Conservation (phyloP, 2,797 vertebrate species). For the Acanthiza pusilla region DNA sequence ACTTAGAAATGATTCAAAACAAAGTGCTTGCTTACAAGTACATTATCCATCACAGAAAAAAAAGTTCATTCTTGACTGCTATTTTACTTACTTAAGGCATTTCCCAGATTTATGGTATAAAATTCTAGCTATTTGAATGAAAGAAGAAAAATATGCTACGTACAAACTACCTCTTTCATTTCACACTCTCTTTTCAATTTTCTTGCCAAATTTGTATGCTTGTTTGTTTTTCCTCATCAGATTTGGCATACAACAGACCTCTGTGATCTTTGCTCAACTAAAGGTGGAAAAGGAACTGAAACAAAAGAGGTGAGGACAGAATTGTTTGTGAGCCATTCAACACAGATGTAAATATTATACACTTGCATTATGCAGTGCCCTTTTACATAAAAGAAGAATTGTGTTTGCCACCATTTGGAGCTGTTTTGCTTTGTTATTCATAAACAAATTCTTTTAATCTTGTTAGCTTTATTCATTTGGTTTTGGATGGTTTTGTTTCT, state of each 20-base stretch:
- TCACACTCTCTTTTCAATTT: not conserved
- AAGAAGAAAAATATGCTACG: not conserved
- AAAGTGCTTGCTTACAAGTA: not conserved
- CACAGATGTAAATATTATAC: not conserved
- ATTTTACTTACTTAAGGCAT: not conserved
- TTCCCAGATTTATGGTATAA: not conserved
- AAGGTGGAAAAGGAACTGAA: not conserved
- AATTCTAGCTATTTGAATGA: not conserved
- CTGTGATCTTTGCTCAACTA: not conserved
- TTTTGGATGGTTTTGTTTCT: not conserved
- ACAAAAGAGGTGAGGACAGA: not conserved
- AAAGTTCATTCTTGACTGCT: not conserved
- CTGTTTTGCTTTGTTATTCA: constrained; percentile 11
- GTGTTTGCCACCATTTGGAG: constrained; percentile 17
- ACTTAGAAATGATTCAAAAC: not conserved
- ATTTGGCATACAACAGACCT: not conserved
- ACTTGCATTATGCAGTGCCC: not conserved
- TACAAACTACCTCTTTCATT: not conserved
- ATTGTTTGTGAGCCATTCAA: constrained; percentile 3
- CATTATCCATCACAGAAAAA: not conserved
- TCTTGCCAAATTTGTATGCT: not conserved
- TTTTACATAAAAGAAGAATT: constrained; percentile 28
- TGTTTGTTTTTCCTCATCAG: not conserved
- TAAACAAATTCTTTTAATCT: constrained; percentile 31
- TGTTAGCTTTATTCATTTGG: not conserved